Evolutionary conservation across 2,113 vertebrate species (phyloP).

Genomic region (Elaphurus davidianus): DNA sequence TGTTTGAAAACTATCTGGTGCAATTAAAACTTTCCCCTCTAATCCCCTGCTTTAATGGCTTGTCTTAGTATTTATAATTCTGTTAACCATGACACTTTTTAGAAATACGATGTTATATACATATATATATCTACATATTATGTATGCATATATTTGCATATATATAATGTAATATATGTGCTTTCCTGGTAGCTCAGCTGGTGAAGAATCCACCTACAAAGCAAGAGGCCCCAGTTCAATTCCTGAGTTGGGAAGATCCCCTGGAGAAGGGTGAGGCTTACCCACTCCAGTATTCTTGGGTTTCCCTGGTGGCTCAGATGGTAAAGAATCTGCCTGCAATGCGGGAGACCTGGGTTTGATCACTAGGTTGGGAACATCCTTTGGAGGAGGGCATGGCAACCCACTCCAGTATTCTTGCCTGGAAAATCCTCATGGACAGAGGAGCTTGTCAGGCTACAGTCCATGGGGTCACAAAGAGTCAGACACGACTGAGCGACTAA

Average conservation of each 20-base stretch:
- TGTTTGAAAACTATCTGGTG: not conserved
- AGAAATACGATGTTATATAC: not conserved
- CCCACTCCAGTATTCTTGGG: not conserved
- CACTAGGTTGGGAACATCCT: not conserved
- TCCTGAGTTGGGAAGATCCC: not conserved
- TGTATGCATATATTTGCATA: not conserved
- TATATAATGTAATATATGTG: not conserved
- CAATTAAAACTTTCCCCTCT: not conserved
- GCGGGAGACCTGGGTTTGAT: not conserved
- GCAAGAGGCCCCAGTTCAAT: not conserved
- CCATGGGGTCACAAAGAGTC: not conserved
- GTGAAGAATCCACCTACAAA: not conserved
- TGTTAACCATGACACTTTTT: not conserved
- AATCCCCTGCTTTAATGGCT: not conserved
- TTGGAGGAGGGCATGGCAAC: not conserved
- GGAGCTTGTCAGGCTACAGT: not conserved
- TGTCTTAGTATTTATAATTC: not conserved
- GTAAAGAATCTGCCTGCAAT: not conserved
- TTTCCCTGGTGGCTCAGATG: not conserved
- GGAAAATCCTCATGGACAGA: not conserved
- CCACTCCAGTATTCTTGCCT: not conserved
- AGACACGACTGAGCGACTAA: not conserved
- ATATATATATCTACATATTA: not conserved
- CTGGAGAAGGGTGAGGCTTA: not conserved
- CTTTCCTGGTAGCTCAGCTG: not conserved